phyloP scores from a whole-genome alignment of 2,113 vertebrate genomes.

The Ursus arctos region DNA sequence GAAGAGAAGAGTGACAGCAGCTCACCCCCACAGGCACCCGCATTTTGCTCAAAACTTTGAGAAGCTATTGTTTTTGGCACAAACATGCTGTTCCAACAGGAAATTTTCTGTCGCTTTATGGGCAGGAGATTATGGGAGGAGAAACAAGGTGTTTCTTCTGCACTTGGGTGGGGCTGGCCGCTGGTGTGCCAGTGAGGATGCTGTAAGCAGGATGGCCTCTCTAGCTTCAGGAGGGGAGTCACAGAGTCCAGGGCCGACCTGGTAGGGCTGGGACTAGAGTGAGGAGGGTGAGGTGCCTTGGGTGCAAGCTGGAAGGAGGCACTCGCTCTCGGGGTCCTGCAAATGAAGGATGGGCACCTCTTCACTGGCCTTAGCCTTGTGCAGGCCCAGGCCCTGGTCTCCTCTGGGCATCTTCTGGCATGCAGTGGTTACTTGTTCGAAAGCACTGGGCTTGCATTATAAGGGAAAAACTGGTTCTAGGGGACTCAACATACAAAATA shows the following conservation, averaged over 20 bases:
- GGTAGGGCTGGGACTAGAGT: neutral
- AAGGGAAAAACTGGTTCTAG: neutral
- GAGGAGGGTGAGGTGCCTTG: neutral
- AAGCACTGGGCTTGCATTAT: neutral
- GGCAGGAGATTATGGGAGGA: neutral
- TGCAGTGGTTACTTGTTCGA: neutral
- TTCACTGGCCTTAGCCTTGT: neutral
- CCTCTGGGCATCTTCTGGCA: neutral
- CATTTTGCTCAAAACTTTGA: neutral
- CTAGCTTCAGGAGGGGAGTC: neutral
- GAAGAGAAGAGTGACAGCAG: neutral
- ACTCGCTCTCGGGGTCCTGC: neutral
- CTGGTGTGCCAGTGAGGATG: neutral
- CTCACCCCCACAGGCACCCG: neutral
- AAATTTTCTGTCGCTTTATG: neutral
- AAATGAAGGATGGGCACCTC: neutral
- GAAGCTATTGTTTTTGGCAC: neutral
- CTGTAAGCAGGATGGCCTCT: neutral
- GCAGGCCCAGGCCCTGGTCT: neutral
- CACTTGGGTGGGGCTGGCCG: neutral
- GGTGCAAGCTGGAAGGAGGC: neutral
- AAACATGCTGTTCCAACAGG: neutral
- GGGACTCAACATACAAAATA: neutral
- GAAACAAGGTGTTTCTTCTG: neutral
- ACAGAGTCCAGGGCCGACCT: neutral